Base-by-base conservation (phyloP, 2,797 vertebrate species). In the Lophotriccus pileatus region DNA sequence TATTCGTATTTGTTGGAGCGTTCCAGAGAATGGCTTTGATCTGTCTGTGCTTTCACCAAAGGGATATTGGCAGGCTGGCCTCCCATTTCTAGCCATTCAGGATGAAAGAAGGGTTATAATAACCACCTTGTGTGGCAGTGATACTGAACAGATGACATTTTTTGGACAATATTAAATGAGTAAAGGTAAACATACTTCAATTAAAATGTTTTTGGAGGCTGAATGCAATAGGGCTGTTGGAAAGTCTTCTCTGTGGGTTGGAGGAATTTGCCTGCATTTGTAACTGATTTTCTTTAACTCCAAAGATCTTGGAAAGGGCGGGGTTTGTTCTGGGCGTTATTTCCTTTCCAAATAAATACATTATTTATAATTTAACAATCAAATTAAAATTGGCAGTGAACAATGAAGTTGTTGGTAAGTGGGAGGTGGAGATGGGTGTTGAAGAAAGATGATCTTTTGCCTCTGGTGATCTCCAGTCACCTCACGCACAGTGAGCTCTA, bases 61-160 rank as follows among this genome's bases (percentile, higher is more conserved):
- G 88, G 95, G 94, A 84, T 87, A 89, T 96, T 96, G 96, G 95
- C 95, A 96, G 94, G 58, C 85, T 75, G 47, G 91, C 77, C 92
- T 91, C 93, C 94, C 87, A n/a, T 96, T 97, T 96, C 89, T 95
- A 76, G 89, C 86, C 81, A 85, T 93, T 96, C 3, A 24, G 90
- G 92, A 95, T 96, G 95, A 97, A 97, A 96, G 88, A 73, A n/a
- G 79, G 96, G 94, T 94, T 97, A 95, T 96, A 96, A 97, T 96
- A 97, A 94, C 92, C 96, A 94, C 93, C 95, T 96, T 97, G 96
- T 95, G 96, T 83, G 88, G 95, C 85, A 90, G 93, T 97, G 97
- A 97, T 97, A 92, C 95, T 97, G 91, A 97, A 94, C 96, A 97
- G 97, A 97, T 97, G 96, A 95, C 94, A 91, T 91, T 96, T 95